phyloP scores from a whole-genome alignment of 2,888 invertebrate genomes.

The Yponomeuta evonymella region DNA sequence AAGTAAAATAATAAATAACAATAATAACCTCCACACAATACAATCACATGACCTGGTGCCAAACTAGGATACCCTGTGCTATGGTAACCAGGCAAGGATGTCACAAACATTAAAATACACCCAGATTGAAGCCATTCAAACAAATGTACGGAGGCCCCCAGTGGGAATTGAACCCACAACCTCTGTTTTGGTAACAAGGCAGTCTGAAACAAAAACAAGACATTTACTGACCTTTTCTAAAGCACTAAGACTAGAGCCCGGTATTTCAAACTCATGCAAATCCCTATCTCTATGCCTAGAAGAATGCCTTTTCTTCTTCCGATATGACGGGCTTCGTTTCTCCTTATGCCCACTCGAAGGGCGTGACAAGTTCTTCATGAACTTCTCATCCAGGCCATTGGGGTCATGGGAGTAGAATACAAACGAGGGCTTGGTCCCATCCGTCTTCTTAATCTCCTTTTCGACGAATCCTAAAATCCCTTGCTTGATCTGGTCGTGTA shows the following conservation, averaged over 20 bases:
- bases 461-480: slow-evolving; percentile 71
- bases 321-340: slow-evolving; percentile 66
- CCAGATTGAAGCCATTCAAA: no score
- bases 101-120: no score
- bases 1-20: no score
- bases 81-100: no score
- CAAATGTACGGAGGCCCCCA: no score
- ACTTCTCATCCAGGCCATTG: slow-evolving; percentile 65
- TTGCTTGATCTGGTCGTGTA: slow-evolving; percentile 74
- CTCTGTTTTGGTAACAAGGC: no score
- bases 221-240: slow-evolving; percentile 52
- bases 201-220: no score
- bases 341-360: slow-evolving; percentile 70
- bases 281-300: slow-evolving; percentile 65
- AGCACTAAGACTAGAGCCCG: slow-evolving; percentile 70
- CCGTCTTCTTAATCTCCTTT: slow-evolving; percentile 69
- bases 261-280: slow-evolving; percentile 68
- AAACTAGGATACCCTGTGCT: no score
- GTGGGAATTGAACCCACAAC: no score
- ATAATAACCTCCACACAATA: no score
- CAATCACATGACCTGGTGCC: no score
- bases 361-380: slow-evolving; percentile 58
- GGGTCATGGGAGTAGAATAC: slow-evolving; percentile 72
- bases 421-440: slow-evolving; percentile 55
- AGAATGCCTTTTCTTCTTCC: slow-evolving; percentile 66